Percentiles rank a stretch among this genome's conserved stretches.
These are phyloP conservation scores for Bucco capensis DNA, from an alignment of 2,113 vertebrate genomes.

Conservation along the genomic window DNA sequence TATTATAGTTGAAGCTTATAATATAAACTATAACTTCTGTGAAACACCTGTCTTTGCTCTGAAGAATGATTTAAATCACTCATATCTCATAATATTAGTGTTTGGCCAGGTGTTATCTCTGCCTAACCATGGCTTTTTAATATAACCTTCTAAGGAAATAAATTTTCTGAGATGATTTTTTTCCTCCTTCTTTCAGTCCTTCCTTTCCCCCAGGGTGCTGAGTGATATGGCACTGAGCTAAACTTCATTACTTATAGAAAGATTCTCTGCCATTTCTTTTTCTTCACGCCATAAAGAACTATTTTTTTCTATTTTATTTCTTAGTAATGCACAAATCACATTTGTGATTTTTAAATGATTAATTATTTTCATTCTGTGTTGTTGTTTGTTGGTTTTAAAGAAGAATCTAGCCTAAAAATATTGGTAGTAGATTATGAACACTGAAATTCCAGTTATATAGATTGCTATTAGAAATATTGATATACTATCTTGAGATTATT, in stretches of 20 bases:
- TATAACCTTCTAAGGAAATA: neutral
- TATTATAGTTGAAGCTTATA: neutral
- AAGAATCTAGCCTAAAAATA: neutral
- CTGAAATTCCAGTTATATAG: neutral
- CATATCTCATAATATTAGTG: neutral
- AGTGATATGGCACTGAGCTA: neutral
- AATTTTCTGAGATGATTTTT: slow-evolving; percentile 25
- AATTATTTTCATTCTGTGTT: neutral
- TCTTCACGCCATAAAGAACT: neutral
- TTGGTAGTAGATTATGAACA: neutral
- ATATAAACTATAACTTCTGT: neutral
- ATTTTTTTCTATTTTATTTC: neutral
- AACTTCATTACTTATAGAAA: neutral
- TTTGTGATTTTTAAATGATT: neutral
- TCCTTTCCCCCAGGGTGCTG: neutral
- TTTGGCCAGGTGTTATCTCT: slow-evolving; percentile 19
- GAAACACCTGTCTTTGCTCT: neutral
- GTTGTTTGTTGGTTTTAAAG: too few species aligned
- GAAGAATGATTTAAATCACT: neutral
- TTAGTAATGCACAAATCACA: neutral
- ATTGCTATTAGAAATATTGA: neutral
- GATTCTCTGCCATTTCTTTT: neutral
- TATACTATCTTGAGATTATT: neutral
- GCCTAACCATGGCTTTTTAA: neutral
- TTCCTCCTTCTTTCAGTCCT: neutral